Evolutionary conservation across 2,888 invertebrate species (phyloP).

Genomic region (Zhuqinia jingwanae): DNA sequence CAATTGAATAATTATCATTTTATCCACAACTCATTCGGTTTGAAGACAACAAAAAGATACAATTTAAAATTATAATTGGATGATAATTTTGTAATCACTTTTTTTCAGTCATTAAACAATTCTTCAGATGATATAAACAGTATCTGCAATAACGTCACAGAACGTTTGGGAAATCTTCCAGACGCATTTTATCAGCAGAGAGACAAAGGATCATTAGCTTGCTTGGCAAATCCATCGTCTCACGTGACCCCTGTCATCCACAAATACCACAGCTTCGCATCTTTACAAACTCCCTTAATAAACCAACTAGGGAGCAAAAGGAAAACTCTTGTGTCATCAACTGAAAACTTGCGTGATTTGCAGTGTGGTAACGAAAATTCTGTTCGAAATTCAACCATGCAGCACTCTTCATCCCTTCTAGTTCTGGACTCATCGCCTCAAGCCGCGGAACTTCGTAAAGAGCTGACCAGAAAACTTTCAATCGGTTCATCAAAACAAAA

Average conservation of each 20-base stretch:
- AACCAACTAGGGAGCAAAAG: conserved; percentile 38
- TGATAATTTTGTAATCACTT: conserved; percentile 3
- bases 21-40: too few species aligned
- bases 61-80: not conserved
- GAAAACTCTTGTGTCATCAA: conserved; percentile 40
- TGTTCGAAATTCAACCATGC: conserved; percentile 44
- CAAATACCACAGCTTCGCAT: conserved; percentile 77
- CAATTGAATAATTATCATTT: not conserved
- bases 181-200: conserved; percentile 74
- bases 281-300: conserved; percentile 69
- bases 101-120: conserved; percentile 73
- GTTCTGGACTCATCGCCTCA: conserved; percentile 72
- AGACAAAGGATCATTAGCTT: conserved; percentile 38
- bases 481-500: conserved; percentile 59
- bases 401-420: conserved; percentile 73
- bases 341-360: conserved; percentile 40
- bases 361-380: not conserved
- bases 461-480: conserved; percentile 73
- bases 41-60: too few species aligned
- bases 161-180: conserved; percentile 71
- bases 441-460: conserved; percentile 72
- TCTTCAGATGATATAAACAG: conserved; percentile 74
- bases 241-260: conserved; percentile 69
- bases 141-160: too few species aligned
- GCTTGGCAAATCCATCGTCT: conserved; percentile 16